Conservation (phyloP, 2,888 invertebrate genomes). For the Steinernema hermaphroditum region DNA sequence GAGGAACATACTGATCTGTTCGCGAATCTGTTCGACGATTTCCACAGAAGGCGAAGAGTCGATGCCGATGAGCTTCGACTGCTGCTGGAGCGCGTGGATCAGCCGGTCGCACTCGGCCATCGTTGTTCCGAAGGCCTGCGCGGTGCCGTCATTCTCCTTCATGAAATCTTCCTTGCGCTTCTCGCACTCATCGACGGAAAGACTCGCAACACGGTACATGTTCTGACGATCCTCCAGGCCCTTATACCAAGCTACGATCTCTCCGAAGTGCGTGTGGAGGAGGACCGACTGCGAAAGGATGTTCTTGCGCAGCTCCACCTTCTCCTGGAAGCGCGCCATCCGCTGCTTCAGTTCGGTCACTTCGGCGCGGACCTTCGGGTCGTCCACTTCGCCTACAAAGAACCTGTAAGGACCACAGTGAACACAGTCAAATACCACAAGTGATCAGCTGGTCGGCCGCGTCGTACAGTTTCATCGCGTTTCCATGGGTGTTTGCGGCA, state of each 20-base stretch:
- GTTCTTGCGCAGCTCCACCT: slow-evolving; percentile 42
- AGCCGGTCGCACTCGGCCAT: slow-evolving; percentile 62
- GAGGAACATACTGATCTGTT: slow-evolving; percentile 4
- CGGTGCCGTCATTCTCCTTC: slow-evolving; percentile 61
- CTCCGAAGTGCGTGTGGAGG: slow-evolving; percentile 59
- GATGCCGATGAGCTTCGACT: slow-evolving; percentile 32
- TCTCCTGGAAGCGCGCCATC: slow-evolving; percentile 41
- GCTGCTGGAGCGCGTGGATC: slow-evolving; percentile 48
- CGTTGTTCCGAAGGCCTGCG: slow-evolving; percentile 59
- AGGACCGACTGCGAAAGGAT: slow-evolving; percentile 52
- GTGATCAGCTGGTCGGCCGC: slow-evolving; percentile 48
- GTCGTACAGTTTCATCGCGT: slow-evolving; percentile 55
- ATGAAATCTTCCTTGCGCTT: slow-evolving; percentile 58
- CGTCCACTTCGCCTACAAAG: slow-evolving; percentile 40
- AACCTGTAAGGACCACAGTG: neutral
- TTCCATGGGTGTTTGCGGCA: slow-evolving; percentile 58
- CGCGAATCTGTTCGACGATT: slow-evolving; percentile 10
- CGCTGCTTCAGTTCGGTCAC: slow-evolving; percentile 41
- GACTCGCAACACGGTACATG: slow-evolving; percentile 45
- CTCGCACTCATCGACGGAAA: slow-evolving; percentile 56
- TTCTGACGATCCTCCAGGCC: slow-evolving; percentile 54
- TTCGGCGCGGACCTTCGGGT: slow-evolving; percentile 34
- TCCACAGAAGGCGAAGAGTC: neutral
- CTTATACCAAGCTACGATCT: slow-evolving; percentile 64
- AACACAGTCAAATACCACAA: slow-evolving; percentile 40